Conservation (phyloP, 2,113 vertebrate species). For the Casuarius casuarius region DNA sequence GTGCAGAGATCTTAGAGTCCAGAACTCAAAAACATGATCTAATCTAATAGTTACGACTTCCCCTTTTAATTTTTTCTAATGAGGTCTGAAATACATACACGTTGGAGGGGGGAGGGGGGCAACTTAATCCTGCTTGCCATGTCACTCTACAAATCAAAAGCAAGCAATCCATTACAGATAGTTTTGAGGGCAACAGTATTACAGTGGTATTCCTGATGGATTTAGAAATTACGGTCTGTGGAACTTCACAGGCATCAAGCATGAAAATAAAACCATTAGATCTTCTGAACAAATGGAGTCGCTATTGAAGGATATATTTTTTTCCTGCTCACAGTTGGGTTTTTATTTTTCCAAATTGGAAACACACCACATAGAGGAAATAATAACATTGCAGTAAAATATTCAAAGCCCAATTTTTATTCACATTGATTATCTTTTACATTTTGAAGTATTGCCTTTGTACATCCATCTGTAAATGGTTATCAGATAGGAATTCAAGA, state of each 20-base stretch:
- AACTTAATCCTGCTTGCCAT: conserved; percentile 61
- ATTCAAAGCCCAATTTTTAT: conserved; percentile 73
- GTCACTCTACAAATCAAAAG: conserved; percentile 77
- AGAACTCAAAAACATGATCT: background rate
- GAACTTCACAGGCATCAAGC: conserved; percentile 66
- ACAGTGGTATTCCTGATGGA: conserved; percentile 57
- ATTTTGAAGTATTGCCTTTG: conserved; percentile 74
- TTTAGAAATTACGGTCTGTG: conserved; percentile 73
- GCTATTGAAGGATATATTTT: conserved; percentile 36
- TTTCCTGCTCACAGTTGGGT: conserved; percentile 9
- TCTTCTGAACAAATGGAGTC: conserved; percentile 69
- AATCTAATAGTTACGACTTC: conserved; percentile 58
- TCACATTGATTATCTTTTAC: conserved; percentile 73
- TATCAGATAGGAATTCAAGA: conserved; percentile 59
- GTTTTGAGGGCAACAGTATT: conserved; percentile 52
- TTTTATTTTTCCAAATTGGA: conserved; percentile 75
- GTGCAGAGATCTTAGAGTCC: background rate
- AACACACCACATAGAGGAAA: conserved; percentile 71
- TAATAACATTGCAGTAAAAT: conserved; percentile 69
- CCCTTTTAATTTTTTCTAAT: conserved; percentile 64
- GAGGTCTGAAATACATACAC: conserved; percentile 45
- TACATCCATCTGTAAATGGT: conserved; percentile 71
- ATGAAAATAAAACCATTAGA: conserved; percentile 75
- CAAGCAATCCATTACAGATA: conserved; percentile 66
- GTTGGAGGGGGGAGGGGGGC: background rate